Evolutionary conservation across 2,888 invertebrate species (phyloP).

Genomic region (Tipula vernalis): DNA sequence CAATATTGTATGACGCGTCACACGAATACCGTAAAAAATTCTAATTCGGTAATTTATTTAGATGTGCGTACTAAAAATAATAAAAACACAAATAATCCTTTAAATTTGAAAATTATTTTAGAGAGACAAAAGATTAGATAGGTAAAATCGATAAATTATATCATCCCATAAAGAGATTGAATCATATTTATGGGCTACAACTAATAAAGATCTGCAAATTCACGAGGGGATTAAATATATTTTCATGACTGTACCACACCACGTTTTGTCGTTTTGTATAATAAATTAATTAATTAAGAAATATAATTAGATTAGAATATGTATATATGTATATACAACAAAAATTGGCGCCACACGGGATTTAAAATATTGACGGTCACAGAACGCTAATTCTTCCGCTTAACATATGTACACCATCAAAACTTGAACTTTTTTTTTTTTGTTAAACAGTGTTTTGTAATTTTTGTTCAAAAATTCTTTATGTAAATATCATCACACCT

Average conservation of each 20-base stretch:
- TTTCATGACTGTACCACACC: neutral
- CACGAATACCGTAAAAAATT: neutral
- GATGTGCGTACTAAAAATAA: neutral
- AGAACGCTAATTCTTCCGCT: neutral
- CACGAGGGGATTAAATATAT: neutral
- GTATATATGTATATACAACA: neutral
- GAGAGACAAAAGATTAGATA: neutral
- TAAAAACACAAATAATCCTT: neutral
- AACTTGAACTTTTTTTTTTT: neutral
- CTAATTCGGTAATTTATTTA: neutral
- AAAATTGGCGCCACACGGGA: neutral
- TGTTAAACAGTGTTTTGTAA: neutral
- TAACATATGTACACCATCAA: neutral
- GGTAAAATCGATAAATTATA: neutral
- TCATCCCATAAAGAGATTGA: neutral
- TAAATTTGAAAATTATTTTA: neutral
- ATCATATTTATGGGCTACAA: neutral
- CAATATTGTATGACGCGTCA: neutral
- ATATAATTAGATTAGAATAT: neutral
- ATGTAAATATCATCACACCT: neutral
- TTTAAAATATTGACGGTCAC: neutral
- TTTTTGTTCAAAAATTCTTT: neutral
- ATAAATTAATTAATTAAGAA: slow-evolving; percentile 4
- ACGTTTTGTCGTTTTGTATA: neutral
- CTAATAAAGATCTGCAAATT: neutral